phyloP scores from a whole-genome alignment of 2,888 invertebrate genomes.

The Tetragonula carbonaria region DNA sequence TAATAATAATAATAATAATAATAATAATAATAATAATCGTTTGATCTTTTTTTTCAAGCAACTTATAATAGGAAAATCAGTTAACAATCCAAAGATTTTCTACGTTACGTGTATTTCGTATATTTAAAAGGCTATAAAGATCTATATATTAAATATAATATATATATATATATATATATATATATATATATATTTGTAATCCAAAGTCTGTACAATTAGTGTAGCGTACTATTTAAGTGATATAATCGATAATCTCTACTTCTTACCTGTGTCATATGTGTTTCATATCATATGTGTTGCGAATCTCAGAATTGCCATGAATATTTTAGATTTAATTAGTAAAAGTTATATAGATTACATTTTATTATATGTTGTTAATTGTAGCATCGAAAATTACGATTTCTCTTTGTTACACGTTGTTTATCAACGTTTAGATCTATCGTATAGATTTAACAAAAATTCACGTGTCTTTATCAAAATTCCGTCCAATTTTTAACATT shows the following conservation, averaged over 20 bases:
- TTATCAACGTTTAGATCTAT: conserved; percentile 7
- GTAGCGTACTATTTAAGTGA: too few species aligned
- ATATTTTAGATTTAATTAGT: conserved; percentile 35
- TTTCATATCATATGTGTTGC: conserved; percentile 1
- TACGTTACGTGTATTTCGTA: not conserved
- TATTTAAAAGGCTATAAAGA: conserved; percentile 4
- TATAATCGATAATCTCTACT: not conserved
- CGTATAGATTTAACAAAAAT: conserved; percentile 13
- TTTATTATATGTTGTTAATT: conserved; percentile 17
- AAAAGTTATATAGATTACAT: not conserved
- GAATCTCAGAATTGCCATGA: conserved; percentile 55
- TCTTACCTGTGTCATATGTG: conserved; percentile 10
- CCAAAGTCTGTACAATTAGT: too few species aligned
- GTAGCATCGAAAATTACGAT: conserved; percentile 14
- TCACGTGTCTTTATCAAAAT: conserved; percentile 51
- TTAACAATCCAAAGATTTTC: conserved; percentile 45
- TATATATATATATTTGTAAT: not conserved
- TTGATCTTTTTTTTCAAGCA: not conserved
- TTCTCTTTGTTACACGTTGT: conserved; percentile 6
- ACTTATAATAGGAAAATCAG: not conserved
- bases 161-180: too few species aligned
- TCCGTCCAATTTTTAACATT: conserved; percentile 48
- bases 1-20: too few species aligned
- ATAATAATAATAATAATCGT: not conserved
- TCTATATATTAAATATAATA: too few species aligned